These are phyloP conservation scores for Acinonyx jubatus DNA, from an alignment of 2,113 vertebrate genomes.

Conservation along the genomic window DNA sequence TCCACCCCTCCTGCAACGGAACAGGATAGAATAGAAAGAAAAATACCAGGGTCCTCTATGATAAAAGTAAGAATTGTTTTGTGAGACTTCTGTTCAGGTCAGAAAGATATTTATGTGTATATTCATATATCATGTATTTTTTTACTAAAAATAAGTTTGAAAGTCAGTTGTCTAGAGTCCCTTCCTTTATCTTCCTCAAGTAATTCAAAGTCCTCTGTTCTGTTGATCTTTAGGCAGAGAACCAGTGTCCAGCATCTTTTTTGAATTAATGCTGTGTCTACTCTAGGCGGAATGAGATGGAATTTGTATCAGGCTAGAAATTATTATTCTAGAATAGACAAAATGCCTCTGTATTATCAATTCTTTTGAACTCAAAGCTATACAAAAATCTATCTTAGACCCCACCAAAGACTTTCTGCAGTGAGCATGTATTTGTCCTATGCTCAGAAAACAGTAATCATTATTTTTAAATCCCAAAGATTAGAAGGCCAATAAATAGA, in stretches of 20 bases:
- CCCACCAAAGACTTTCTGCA: neutral
- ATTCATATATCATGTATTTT: neutral
- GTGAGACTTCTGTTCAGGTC: neutral
- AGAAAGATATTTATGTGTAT: neutral
- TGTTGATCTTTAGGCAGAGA: neutral
- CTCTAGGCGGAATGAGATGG: neutral
- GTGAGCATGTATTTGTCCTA: neutral
- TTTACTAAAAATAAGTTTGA: neutral
- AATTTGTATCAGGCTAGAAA: neutral
- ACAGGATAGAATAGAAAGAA: conserved; percentile 3
- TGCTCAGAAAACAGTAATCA: neutral
- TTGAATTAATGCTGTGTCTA: neutral
- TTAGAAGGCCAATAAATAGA: neutral
- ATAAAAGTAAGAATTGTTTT: neutral
- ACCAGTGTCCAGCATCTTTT: neutral
- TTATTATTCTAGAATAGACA: neutral
- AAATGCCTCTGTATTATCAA: neutral
- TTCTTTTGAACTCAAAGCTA: conserved; percentile 29
- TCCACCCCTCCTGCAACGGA: neutral
- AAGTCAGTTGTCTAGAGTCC: neutral
- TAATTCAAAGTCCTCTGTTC: neutral
- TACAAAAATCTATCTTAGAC: conserved; percentile 16
- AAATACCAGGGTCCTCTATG: neutral
- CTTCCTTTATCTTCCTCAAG: neutral
- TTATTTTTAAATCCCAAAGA: neutral